These are phyloP conservation scores for Pelmatolapia mariae DNA, from an alignment of 2,113 vertebrate genomes.

Conservation along the genomic window DNA sequence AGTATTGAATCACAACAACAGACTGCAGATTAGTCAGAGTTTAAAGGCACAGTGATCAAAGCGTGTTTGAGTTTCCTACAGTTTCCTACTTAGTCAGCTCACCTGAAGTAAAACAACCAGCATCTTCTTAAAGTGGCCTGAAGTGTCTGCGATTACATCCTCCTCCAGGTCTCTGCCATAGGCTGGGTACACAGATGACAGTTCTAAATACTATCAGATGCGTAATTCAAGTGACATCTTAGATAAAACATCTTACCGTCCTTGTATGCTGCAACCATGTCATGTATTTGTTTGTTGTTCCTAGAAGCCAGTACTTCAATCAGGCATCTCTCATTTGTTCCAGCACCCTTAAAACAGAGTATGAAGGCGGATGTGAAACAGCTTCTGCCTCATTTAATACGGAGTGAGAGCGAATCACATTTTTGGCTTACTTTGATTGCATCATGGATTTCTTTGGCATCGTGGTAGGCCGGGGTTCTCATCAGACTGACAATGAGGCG, in stretches of 20 bases:
- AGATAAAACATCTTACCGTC: constrained; percentile 76
- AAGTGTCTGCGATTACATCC: constrained; percentile 82
- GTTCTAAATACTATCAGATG: neutral
- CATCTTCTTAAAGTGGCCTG: constrained; percentile 98
- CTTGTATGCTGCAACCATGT: constrained; percentile 85
- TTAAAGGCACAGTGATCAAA: neutral
- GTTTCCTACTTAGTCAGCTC: neutral
- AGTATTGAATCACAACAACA: constrained; percentile 2
- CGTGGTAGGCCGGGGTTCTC: constrained; percentile 82
- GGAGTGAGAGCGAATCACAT: neutral
- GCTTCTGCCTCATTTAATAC: neutral
- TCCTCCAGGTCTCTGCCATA: constrained; percentile 86
- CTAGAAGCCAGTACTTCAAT: constrained; percentile 93
- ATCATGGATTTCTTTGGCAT: constrained; percentile 95
- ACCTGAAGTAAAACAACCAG: constrained; percentile 92
- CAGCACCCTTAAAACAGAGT: constrained; percentile 71
- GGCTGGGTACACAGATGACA: constrained; percentile 61
- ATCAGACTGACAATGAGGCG: constrained; percentile 91
- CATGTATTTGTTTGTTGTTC: constrained; percentile 83
- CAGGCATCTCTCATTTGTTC: constrained; percentile 89
- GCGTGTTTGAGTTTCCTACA: neutral
- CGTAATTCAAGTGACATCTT: neutral
- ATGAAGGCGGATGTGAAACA: neutral
- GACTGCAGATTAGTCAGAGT: neutral
- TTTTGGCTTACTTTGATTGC: constrained; percentile 78